phyloP scores from a whole-genome alignment of 2,797 vertebrate genomes.

The Sorex maritimensis region DNA sequence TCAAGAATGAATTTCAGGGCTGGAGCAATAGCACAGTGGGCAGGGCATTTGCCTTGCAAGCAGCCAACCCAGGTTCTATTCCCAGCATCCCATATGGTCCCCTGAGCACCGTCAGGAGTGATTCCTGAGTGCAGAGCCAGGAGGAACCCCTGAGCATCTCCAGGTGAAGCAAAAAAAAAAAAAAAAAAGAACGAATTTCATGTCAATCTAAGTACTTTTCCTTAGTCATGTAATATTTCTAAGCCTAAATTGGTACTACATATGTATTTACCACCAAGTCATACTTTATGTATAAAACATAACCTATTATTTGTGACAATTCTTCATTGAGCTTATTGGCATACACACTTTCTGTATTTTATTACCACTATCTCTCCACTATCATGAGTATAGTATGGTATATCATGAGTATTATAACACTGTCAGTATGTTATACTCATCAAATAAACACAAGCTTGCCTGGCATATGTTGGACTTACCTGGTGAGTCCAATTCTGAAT shows the following conservation, averaged over 20 bases:
- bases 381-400: background rate
- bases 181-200: slow-evolving; percentile 24
- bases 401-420: no score
- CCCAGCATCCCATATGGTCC: no score
- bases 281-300: background rate
- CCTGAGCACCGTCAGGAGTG: no score
- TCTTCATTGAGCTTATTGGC: background rate
- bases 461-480: background rate
- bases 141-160: no score
- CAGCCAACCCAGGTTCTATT: no score
- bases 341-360: background rate
- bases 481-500: background rate
- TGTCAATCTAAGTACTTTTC: slow-evolving; percentile 25
- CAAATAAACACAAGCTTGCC: background rate
- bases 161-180: no score
- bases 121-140: no score
- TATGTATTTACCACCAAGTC: background rate
- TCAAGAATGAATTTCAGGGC: slow-evolving; percentile 28
- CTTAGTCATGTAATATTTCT: slow-evolving; percentile 28
- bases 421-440: background rate
- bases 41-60: no score
- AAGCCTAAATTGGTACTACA: slow-evolving; percentile 14
- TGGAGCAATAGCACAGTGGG: no score
- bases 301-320: background rate
- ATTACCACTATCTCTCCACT: background rate